Evolutionary conservation across 2,113 vertebrate species (phyloP).

Genomic region (Ia io): DNA sequence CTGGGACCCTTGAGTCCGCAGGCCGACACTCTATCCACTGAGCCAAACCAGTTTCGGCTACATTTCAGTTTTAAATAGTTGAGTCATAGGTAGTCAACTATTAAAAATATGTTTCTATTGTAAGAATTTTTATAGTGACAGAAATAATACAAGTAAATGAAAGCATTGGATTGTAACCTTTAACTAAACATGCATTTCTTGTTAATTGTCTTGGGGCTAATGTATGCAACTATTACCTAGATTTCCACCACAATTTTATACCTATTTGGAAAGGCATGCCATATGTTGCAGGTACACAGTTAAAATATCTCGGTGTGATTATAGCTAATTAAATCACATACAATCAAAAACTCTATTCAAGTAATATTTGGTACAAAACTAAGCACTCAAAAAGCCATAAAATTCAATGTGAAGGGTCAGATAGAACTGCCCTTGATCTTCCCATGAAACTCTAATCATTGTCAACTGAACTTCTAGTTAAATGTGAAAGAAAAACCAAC

Average conservation of each 20-base stretch:
- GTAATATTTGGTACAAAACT: slow-evolving; percentile 60
- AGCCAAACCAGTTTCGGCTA: too few relatives aligned
- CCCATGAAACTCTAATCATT: slow-evolving; percentile 5
- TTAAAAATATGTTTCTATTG: slow-evolving; percentile 62
- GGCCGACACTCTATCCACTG: too few relatives aligned
- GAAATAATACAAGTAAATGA: slow-evolving; percentile 56
- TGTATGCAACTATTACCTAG: slow-evolving; percentile 58
- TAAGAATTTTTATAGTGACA: slow-evolving; percentile 56
- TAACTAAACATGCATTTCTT: slow-evolving; percentile 70
- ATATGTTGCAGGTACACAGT: slow-evolving; percentile 53
- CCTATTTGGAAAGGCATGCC: slow-evolving; percentile 64
- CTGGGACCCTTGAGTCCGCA: too few relatives aligned
- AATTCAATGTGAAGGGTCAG: slow-evolving; percentile 36
- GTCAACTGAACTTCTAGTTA: slow-evolving; percentile 21
- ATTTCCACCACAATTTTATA: slow-evolving; percentile 69
- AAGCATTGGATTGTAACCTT: slow-evolving; percentile 75
- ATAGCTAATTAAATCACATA: slow-evolving; percentile 73
- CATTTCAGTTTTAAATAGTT: slow-evolving; percentile 55
- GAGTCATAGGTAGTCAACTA: not conserved
- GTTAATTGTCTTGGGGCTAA: slow-evolving; percentile 63
- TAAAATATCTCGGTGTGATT: slow-evolving; percentile 68
- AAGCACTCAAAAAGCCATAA: slow-evolving; percentile 40
- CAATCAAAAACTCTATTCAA: slow-evolving; percentile 59
- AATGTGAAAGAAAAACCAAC: slow-evolving; percentile 33
- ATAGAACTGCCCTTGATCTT: slow-evolving; percentile 1